Evolutionary conservation across 1,140 invertebrate species (phyloP), one percentile per base, ranked within the genome.

Genomic region (Leptoteleia sp.): DNA sequence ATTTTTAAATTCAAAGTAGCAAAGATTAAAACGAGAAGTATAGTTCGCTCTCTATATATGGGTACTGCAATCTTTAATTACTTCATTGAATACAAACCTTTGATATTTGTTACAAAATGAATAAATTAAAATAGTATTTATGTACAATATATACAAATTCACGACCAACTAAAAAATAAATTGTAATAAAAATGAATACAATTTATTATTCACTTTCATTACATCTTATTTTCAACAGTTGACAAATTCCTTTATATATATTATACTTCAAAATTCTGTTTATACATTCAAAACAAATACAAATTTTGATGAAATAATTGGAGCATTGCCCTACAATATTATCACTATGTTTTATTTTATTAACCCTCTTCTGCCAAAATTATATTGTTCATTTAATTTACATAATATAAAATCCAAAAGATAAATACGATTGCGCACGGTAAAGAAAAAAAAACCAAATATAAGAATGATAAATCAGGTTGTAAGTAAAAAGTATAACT

Each of bases 361-460:
- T 64, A 52, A 64, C 47, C 40, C 16, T 38, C 11, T 47, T 61
- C 9, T 38, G 8, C 3, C 3, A 22, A 1, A 42, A n/a, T n/a
- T n/a, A 52, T 2, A n/a, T 40, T 19, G 2, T 40, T 64, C 4
- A 27, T 31, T 48, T 38, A 27, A 50, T 40, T 38, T 19, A 35
- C 59, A 47, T 61, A 59, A 64, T 57, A 68, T 40, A 64, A 52
- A 47, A 65, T 62, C 55, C 22, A 64, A 68, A 78, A 65, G 75
- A 50, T 27, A 62, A 3, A 68, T 35, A 38, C 4, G 76, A 81
- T 17, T 70, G 62, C 62, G 35, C 45, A 61, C 25, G 45, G 27
- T 75, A 42, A 68, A 57, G n/a, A n/a, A n/a, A n/a, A n/a, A n/a
- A n/a, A n/a, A n/a, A n/a, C n/a, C n/a, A n/a, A n/a, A n/a, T n/a